These are phyloP conservation scores for Cranoglanis bouderius DNA, from an alignment of 2,113 vertebrate genomes.

Conservation along the genomic window DNA sequence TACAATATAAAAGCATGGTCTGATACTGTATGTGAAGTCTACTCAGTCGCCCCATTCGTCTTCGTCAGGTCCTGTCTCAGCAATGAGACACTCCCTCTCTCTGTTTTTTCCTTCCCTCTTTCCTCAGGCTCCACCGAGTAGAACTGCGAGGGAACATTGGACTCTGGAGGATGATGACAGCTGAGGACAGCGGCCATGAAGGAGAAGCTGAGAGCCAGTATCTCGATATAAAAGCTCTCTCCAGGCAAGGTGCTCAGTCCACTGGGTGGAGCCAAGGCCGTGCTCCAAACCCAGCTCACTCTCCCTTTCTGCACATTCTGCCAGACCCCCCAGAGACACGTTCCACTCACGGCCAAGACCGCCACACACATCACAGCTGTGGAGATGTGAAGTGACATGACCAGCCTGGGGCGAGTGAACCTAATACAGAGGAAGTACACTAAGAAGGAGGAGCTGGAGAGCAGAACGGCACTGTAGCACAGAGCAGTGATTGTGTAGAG, in stretches of 20 bases:
- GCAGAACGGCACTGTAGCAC: conserved; percentile 55
- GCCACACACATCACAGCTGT: conserved; percentile 60
- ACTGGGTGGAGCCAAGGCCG: not conserved
- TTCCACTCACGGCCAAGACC: conserved; percentile 43
- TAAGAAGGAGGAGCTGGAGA: conserved; percentile 59
- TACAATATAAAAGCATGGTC: not conserved
- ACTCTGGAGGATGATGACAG: not conserved
- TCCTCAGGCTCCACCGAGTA: conserved; percentile 18
- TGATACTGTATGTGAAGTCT: conserved; percentile 8
- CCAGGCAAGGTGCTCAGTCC: conserved; percentile 31
- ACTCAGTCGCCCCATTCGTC: conserved; percentile 16
- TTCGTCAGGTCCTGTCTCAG: not conserved
- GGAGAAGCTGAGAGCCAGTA: conserved; percentile 53
- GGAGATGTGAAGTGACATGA: conserved; percentile 29
- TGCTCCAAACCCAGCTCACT: not conserved
- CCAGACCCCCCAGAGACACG: conserved; percentile 51
- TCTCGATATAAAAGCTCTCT: conserved; percentile 61
- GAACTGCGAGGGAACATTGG: not conserved
- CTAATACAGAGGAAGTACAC: conserved; percentile 57
- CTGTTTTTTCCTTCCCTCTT: too few relatives aligned
- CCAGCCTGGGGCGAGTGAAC: conserved; percentile 12
- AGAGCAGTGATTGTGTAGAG: conserved; percentile 40
- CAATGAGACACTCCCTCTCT: conserved; percentile 37
- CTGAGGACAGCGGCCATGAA: conserved; percentile 33
- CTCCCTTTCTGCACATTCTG: conserved; percentile 47